Conservation (phyloP, 2,113 vertebrate species). For the Xiphorhynchus elegans region DNA sequence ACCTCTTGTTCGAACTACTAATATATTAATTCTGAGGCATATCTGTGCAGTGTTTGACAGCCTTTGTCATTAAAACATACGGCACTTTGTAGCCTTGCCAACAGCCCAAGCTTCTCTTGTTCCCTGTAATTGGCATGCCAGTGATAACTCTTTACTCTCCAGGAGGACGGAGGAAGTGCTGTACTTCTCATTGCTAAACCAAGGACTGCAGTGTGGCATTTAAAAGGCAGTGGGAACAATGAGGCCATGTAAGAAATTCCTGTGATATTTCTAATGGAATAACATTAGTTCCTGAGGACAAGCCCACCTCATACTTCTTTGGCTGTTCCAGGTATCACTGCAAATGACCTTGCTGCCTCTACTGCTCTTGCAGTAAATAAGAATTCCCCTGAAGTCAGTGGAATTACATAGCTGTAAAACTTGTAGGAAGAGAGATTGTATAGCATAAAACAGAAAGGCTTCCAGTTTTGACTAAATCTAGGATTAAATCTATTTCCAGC, state of each 20-base stretch:
- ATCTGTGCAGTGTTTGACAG: conserved; percentile 16
- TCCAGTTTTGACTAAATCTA: background rate
- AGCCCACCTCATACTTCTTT: background rate
- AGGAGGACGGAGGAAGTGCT: background rate
- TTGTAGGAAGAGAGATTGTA: background rate
- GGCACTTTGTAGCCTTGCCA: background rate
- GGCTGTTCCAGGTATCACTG: background rate
- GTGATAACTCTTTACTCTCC: background rate
- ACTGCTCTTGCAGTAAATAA: background rate
- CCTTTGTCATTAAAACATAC: background rate
- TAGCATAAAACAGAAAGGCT: background rate
- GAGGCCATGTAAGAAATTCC: background rate
- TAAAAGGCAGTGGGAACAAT: background rate
- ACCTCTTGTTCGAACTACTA: background rate
- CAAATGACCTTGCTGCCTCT: background rate
- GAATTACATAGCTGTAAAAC: background rate
- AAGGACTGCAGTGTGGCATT: background rate
- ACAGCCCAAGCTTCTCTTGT: background rate
- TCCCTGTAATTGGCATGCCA: background rate
- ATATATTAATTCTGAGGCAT: conserved; percentile 1
- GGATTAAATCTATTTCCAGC: background rate
- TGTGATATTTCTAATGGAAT: background rate
- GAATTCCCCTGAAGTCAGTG: background rate
- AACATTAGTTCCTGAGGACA: background rate
- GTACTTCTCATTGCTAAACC: background rate